Evolutionary conservation across 2,888 invertebrate species (phyloP).

Genomic region (Microctonus brassicae): DNA sequence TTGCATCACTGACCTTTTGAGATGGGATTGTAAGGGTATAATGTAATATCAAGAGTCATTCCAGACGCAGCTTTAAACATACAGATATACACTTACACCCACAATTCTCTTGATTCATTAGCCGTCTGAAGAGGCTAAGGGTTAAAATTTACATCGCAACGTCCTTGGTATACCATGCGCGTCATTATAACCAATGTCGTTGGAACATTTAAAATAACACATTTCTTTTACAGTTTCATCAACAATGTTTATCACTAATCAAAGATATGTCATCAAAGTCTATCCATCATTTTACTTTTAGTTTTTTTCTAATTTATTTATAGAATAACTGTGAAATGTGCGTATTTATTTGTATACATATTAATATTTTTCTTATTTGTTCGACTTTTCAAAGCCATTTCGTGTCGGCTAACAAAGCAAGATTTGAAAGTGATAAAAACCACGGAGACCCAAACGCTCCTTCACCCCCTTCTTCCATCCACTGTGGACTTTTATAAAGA

Average conservation of each 20-base stretch:
- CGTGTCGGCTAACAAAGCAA: constrained; percentile 32
- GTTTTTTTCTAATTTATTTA: not conserved
- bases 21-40: constrained; percentile 27
- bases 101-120: constrained; percentile 44
- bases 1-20: constrained; percentile 55
- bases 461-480: not conserved
- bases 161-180: constrained; percentile 25
- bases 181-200: not conserved
- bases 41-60: not conserved
- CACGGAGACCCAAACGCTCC: not conserved
- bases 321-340: not conserved
- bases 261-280: not conserved
- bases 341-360: not conserved
- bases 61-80: not conserved
- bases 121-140: constrained; percentile 35
- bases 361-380: constrained; percentile 22
- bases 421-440: constrained; percentile 35
- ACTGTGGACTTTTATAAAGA: not conserved
- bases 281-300: not conserved
- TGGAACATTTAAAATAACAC: not conserved
- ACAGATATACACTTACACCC: not conserved
- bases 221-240: not conserved
- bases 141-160: constrained; percentile 42
- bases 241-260: not conserved
- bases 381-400: constrained; percentile 28